Base-by-base conservation (phyloP, 2,888 invertebrate genomes). In the Plagodis dolabraria region DNA sequence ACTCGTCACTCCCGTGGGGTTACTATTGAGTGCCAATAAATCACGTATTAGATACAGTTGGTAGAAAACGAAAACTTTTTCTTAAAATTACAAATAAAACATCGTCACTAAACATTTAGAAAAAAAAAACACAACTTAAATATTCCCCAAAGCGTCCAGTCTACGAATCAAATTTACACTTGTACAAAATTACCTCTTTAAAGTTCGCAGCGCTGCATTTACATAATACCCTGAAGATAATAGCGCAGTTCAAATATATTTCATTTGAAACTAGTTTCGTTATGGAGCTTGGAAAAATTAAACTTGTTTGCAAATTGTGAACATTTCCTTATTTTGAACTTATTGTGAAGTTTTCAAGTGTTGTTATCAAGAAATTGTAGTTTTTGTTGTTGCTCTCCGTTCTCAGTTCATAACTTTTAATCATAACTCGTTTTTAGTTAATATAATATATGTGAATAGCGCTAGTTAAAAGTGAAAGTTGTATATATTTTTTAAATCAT, bases 211-310 rank as follows among this genome's bases (percentile, higher is more conserved):
- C 33, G 6, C 42, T 12, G 38, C 33, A 58, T 53, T 58, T 35
- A 34, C 49, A 58, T 58, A 50, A 22, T 22, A 22, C 22, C 22
- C 22, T 22, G 22, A 22, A 22, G 22, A 22, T 22, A 22, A 47
- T 35, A 50, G 50, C 54, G 47, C 43, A 49, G 45, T 49, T 49
- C 8, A 40, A 52, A 43, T 55, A 55, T 59, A 50, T 54, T 54
- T 60, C 55, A 60, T 54, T 50, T 49, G 9, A 38, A 53, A 46
- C 49, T 59, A 50, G 50, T 42, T 50, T 43, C 8, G 33, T 42
- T 49, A n/a, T 45, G 6, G 22, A 33, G 5, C 43, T 44, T 1
- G 46, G 7, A 47, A 58, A 53, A 48, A 43, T 43, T 11, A 47
- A 59, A 47, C 34, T 43, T 12, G 9, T 54, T 36, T 47, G 44